Evolutionary conservation across 2,113 vertebrate species (phyloP), one percentile per base, ranked within the genome.

Genomic region (Cettia cetti): DNA sequence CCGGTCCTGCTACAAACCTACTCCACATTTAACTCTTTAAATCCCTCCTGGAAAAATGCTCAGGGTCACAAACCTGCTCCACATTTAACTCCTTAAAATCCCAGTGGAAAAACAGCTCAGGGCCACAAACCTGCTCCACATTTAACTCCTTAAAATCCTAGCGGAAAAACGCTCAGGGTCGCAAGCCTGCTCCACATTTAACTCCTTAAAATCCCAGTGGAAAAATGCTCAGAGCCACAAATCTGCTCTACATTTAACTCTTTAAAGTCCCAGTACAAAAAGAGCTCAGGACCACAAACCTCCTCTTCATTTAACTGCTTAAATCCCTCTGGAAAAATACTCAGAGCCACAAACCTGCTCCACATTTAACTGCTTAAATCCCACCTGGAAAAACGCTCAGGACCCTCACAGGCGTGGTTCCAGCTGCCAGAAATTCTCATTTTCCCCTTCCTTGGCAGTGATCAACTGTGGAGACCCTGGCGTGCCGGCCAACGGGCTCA

Each of bases 401-500:
- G 11, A 26, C 9, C 2, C 0, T 31, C 44, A 5, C 37, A 14
- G 44, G 31, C 0, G 2, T 9, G 17, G 4, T 66, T 42, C 44
- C 83, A 77, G 49, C 54, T 53, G 52, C 30, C 49, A 31, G 17
- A 54, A 86, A 59, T 1, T 17, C 44, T 22, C n/a, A 1, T 24
- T 53, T 76, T 23, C 4, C 13, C 33, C 20, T 39, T 9, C 65
- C 28, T n/a, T 42, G 72, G 45, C 91, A 99, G 99, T 99, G 90
- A 99, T 99, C 94, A 99, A 99, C 97, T 99, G 99, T 30, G 99
- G 99, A 1, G 99, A 99, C 96, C 99, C 99, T 1, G 99, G 99
- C 3, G 97, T 99, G 57, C 99, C 99, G 11, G 98, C 99, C 89
- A 99, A 99, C 13, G 99, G 99, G 56, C 83, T 99, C 59, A 94